phyloP scores from a whole-genome alignment of 2,797 vertebrate genomes.

The Ataeniobius toweri region DNA sequence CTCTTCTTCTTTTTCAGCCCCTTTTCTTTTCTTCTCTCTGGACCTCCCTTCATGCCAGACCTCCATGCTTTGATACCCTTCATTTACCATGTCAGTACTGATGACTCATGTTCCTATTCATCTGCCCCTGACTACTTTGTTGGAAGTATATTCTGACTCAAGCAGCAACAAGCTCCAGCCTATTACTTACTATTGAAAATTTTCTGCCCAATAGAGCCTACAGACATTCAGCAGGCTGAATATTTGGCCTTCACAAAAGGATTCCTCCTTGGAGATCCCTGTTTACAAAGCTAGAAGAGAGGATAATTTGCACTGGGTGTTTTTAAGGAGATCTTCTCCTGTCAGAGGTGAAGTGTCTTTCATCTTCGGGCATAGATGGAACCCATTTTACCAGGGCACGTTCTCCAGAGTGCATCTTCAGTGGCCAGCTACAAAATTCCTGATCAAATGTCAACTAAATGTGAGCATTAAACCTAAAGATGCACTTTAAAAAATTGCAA shows the following conservation, averaged over 20 bases:
- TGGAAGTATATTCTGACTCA: constrained; percentile 58
- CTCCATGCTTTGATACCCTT: constrained; percentile 71
- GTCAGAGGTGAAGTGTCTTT: constrained; percentile 68
- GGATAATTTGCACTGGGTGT: constrained; percentile 53
- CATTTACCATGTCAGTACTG: constrained; percentile 71
- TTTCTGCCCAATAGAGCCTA: constrained; percentile 67
- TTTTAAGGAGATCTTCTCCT: constrained; percentile 59
- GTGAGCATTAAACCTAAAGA: neutral
- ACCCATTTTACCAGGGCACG: neutral
- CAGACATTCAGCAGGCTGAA: constrained; percentile 54
- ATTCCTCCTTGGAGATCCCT: constrained; percentile 50
- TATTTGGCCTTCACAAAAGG: constrained; percentile 61
- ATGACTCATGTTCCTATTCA: constrained; percentile 70
- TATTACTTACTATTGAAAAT: constrained; percentile 55
- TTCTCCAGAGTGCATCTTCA: neutral
- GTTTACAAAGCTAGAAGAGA: constrained; percentile 54
- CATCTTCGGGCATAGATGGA: constrained; percentile 43
- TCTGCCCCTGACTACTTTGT: constrained; percentile 50
- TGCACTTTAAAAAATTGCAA: too few relatives aligned
- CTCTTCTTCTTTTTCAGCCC: constrained; percentile 12
- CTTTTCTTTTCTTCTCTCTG: constrained; percentile 25
- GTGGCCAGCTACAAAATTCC: neutral
- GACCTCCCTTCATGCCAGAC: constrained; percentile 47
- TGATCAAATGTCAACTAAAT: neutral
- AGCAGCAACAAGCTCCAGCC: constrained; percentile 69